Evolutionary conservation across 2,888 invertebrate genomes (phyloP), one percentile per base, ranked within the genome.

Genomic region (Dicyrtomina minuta): DNA sequence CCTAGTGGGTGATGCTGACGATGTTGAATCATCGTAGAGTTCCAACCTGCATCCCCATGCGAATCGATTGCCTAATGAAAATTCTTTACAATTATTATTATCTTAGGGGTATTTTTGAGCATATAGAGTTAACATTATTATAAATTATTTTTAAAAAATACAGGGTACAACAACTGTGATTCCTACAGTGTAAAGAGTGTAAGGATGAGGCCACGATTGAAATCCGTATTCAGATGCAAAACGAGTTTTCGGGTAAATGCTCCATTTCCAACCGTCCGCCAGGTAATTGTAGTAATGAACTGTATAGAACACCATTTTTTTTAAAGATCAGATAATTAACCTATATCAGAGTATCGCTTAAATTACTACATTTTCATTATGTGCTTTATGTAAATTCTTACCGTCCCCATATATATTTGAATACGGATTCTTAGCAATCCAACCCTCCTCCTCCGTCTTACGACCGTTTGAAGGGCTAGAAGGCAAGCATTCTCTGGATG

Each of bases 211-310:
- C 74, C 92, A 84, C 0, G 96, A 92, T 82, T 98, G 97, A 75
- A 92, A 90, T 0, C 99, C 99, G 80, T 94, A 99, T 82, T 99
- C 99, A 0, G 97, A 96, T 4, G 90, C 88, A 82, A 98, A 97
- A 5, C 78, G 51, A 8, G 74, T 72, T 53, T 62, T 51, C 2
- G 66, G 58, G n/a, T 66, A 96, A 8, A 87, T 88, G 69, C 85
- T 86, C 60, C 88, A 85, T 79, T 91, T 84, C 94, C 95, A 98
- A 66, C 89, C 87, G 79, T 98, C 89, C 26, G 84, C 83, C 0
- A 88, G 67, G 79, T 96, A 95, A 79, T 93, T 90, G 82, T 99
- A 98, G 81, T 89, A 93, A 81, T 98, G 97, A 8, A 82, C 78
- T n/a, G n/a, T n/a, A n/a, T n/a, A n/a, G n/a, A n/a, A n/a, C n/a